A percentile compares a stretch with the other conserved stretches of the same genome.
Conservation (phyloP, 2,797 vertebrate genomes). For the Labroides dimidiatus region DNA sequence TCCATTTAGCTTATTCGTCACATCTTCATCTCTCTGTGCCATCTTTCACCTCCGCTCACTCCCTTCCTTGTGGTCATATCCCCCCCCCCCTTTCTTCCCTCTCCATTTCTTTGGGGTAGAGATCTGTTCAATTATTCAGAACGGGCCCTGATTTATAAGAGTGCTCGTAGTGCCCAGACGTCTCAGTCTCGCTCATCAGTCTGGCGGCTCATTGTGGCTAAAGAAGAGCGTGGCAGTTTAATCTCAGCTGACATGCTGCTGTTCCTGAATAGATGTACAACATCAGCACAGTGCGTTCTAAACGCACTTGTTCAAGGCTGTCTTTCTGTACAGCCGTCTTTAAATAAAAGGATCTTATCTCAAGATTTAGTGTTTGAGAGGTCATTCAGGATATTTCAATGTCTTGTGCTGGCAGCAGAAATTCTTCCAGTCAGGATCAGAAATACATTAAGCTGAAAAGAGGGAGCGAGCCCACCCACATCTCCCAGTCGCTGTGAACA, state of each 20-base stretch:
- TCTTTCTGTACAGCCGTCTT: background rate
- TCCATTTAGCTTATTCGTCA: background rate
- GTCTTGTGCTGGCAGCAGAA: background rate
- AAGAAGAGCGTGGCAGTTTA: conserved; percentile 30
- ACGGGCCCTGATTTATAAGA: conserved; percentile 69
- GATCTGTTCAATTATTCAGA: conserved; percentile 76
- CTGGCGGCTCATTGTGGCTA: conserved; percentile 58
- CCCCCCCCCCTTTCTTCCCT: background rate
- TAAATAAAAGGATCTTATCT: background rate
- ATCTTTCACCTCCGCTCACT: conserved; percentile 1
- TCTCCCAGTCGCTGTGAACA: conserved; percentile 11
- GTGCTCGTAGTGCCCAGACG: conserved; percentile 62
- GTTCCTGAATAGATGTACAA: conserved; percentile 32
- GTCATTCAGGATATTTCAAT: conserved; percentile 4
- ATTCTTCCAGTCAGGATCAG: conserved; percentile 3
- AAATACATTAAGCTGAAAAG: background rate
- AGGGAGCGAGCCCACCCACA: conserved; percentile 4
- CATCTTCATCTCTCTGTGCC: background rate
- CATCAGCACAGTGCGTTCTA: conserved; percentile 35
- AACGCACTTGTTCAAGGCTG: background rate
- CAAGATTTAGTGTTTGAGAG: background rate
- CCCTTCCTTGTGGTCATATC: conserved; percentile 37
- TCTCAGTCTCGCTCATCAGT: conserved; percentile 60
- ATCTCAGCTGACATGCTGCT: conserved; percentile 45
- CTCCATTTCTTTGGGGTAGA: conserved; percentile 64